Evolutionary conservation across 35 echinoderm and acorn worm genomes (phyloP), one percentile per base, ranked within the genome.

Genomic region (Hemicentrotus pulcherrimus): DNA sequence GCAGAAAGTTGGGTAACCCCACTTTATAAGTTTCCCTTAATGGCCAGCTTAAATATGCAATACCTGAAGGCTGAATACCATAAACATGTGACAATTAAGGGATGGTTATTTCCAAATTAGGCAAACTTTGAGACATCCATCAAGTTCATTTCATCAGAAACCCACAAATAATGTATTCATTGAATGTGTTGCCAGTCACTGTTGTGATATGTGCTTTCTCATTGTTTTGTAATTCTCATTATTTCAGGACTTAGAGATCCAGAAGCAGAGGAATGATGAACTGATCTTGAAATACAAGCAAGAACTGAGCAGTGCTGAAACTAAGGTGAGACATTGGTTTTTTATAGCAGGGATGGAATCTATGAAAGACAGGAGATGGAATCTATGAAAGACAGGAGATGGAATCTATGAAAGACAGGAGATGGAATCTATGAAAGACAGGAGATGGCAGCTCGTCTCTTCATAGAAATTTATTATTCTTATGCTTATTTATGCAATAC

Each of bases 161-260:
- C 35, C 35, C 3, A 41, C 35, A 41, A 41, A 41, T 41, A 3
- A 41, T 41, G 35, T 41, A 41, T 41, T 41, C 35, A 41, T 41
- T 41, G 35, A 41, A 41, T 41, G 35, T 41, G 35, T 41, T 41
- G 3, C 35, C 35, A 41, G 3, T 41, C 3, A 41, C 35, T 41
- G 35, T 3, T 41, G 35, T 41, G 35, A 41, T 41, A 41, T 41
- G 35, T 41, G 35, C 35, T 41, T 41, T 55, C 11, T 78, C 24
- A 78, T 78, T 4, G 0, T 28, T 78, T 28, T 2, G 0, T 70
- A 19, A 28, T 4, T 70, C 48, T 22, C 61, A 24, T 24, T 70
- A 22, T 1, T 18, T 70, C 59, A 99, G 98, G 98, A 99, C 46
- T 86, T 99, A 16, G 96, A 99, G 59, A 97, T 99, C 7, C 95